phyloP scores from a whole-genome alignment of 2,888 invertebrate genomes.

The Pyrocoelia pectoralis region DNA sequence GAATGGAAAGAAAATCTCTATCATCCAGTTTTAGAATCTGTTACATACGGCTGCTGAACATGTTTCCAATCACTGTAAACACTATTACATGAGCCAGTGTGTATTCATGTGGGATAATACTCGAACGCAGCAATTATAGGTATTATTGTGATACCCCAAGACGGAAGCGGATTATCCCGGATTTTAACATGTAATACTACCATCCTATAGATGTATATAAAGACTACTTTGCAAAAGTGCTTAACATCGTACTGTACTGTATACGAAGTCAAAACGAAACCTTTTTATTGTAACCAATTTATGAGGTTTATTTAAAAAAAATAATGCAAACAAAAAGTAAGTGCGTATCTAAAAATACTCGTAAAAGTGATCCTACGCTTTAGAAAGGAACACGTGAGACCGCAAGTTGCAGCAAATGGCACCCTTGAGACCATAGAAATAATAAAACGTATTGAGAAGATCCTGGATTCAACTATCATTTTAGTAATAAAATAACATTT shows the following conservation, averaged over 20 bases:
- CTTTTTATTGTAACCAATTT: conserved; percentile 14
- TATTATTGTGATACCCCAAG: conserved; percentile 57
- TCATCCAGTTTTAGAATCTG: conserved; percentile 42
- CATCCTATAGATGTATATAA: conserved; percentile 39
- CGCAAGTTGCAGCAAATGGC: conserved; percentile 38
- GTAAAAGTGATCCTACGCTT: conserved; percentile 27
- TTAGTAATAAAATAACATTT: conserved; percentile 30
- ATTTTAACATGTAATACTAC: conserved; percentile 48
- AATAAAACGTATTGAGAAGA: conserved; percentile 52
- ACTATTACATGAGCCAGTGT: conserved; percentile 58
- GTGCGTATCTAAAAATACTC: conserved; percentile 14
- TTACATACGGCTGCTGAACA: conserved; percentile 55
- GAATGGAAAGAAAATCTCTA: conserved; percentile 21
- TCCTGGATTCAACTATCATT: conserved; percentile 46
- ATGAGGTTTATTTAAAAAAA: conserved; percentile 13
- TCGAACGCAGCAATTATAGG: conserved; percentile 58
- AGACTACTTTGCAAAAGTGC: conserved; percentile 37
- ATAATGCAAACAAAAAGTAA: conserved; percentile 14
- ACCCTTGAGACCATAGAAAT: conserved; percentile 50
- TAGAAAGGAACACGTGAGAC: conserved; percentile 38
- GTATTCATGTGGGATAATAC: conserved; percentile 59
- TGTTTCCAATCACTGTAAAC: conserved; percentile 60
- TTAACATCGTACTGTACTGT: conserved; percentile 29
- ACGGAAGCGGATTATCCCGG: conserved; percentile 56
- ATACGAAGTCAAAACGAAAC: conserved; percentile 4